Conservation (phyloP, 2,888 invertebrate genomes). For the Cyclophora punctaria region DNA sequence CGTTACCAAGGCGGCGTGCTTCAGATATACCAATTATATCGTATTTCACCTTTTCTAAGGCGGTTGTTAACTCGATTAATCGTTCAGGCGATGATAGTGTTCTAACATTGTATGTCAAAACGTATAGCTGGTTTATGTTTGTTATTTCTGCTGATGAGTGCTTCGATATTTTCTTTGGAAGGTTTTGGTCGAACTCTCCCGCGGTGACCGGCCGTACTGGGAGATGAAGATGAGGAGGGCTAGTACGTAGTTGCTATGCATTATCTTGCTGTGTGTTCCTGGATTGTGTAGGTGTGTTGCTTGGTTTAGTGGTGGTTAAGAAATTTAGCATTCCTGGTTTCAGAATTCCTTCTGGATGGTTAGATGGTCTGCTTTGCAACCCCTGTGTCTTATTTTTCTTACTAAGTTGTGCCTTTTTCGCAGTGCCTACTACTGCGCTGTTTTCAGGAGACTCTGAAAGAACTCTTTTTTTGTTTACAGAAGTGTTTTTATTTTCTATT, state of each 20-base stretch:
- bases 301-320: too few species aligned
- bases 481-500: too few species aligned
- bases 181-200: conserved; percentile 19
- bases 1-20: conserved; percentile 1
- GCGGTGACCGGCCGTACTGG: conserved; percentile 20
- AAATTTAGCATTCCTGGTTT: too few species aligned
- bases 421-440: too few species aligned
- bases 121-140: not conserved
- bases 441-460: too few species aligned
- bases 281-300: too few species aligned
- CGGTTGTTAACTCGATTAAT: conserved; percentile 5
- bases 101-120: not conserved
- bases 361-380: too few species aligned
- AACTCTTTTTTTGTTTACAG: too few species aligned
- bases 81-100: conserved; percentile 2
- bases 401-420: too few species aligned
- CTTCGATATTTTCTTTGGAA: conserved; percentile 6
- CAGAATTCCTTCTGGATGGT: too few species aligned
- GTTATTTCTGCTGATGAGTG: not conserved
- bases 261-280: too few species aligned
- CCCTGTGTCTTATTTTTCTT: too few species aligned
- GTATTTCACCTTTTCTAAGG: conserved; percentile 6
- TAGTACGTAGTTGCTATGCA: conserved; percentile 1
- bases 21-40: not conserved
- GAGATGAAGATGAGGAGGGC: conserved; percentile 9